Evolutionary conservation across 2,888 invertebrate species (phyloP).

Genomic region (Ganaspis brasiliensis): DNA sequence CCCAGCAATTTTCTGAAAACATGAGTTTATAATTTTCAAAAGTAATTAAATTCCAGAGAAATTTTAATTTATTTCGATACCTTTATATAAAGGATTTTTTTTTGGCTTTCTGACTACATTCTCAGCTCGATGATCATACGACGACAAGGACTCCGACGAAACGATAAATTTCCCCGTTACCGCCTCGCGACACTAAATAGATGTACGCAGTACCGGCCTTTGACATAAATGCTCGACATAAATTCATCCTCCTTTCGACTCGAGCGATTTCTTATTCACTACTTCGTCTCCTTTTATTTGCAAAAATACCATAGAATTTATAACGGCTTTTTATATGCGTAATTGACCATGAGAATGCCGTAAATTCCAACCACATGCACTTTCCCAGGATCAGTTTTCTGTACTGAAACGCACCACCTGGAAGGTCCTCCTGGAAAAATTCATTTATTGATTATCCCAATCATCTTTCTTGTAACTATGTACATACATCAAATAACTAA

Average conservation of each 20-base stretch:
- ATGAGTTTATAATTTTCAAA: too few species aligned
- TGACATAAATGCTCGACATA: constrained; percentile 76
- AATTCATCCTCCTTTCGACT: constrained; percentile 70
- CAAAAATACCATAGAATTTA: constrained; percentile 32
- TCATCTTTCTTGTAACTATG: not conserved
- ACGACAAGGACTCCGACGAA: constrained; percentile 68
- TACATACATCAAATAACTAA: not conserved
- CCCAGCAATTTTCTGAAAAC: too few species aligned
- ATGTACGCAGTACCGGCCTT: constrained; percentile 71
- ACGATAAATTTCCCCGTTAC: constrained; percentile 76
- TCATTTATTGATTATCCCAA: constrained; percentile 1
- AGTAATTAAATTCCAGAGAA: too few species aligned
- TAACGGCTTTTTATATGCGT: constrained; percentile 31
- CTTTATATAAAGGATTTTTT: constrained; percentile 70
- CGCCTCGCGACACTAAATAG: constrained; percentile 74
- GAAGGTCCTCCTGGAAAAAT: not conserved
- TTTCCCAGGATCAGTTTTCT: not conserved
- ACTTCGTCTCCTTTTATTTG: constrained; percentile 44
- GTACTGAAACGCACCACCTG: not conserved
- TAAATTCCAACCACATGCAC: constrained; percentile 10
- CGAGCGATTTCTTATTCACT: constrained; percentile 54
- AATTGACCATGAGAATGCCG: constrained; percentile 32
- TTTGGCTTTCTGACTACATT: constrained; percentile 11
- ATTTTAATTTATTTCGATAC: too few species aligned
- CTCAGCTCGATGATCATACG: constrained; percentile 54